These are phyloP conservation scores for Diadophis punctatus DNA, from an alignment of 2,113 vertebrate species.

Conservation along the genomic window DNA sequence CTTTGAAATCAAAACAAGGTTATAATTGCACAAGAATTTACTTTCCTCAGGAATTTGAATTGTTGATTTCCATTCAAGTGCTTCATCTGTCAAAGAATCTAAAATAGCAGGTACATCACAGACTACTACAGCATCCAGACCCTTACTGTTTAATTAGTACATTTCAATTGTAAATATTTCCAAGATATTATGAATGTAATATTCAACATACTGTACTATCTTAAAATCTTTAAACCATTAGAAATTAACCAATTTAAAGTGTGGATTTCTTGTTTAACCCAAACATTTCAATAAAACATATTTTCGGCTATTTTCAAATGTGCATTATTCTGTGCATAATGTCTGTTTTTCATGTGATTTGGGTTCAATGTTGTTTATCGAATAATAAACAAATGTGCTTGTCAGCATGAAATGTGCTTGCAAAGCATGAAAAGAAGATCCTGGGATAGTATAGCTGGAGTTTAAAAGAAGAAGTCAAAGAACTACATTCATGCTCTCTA, in stretches of 20 bases:
- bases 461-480: neutral
- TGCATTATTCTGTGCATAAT: neutral
- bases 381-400: neutral
- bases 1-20: neutral
- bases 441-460: neutral
- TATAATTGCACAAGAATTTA: neutral
- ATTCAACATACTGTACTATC: neutral
- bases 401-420: neutral
- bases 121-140: neutral
- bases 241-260: neutral
- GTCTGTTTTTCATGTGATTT: neutral
- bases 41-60: neutral
- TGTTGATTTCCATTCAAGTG: neutral
- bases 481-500: neutral
- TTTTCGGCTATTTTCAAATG: neutral
- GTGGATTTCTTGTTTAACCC: neutral
- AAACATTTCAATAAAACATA: neutral
- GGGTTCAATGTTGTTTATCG: neutral
- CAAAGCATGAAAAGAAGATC: neutral
- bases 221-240: neutral
- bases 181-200: neutral
- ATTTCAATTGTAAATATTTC: neutral
- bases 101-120: neutral
- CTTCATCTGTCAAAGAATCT: neutral
- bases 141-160: neutral